Evolutionary conservation across 2,888 invertebrate genomes (phyloP).

Genomic region (Drosophila mettleri): DNA sequence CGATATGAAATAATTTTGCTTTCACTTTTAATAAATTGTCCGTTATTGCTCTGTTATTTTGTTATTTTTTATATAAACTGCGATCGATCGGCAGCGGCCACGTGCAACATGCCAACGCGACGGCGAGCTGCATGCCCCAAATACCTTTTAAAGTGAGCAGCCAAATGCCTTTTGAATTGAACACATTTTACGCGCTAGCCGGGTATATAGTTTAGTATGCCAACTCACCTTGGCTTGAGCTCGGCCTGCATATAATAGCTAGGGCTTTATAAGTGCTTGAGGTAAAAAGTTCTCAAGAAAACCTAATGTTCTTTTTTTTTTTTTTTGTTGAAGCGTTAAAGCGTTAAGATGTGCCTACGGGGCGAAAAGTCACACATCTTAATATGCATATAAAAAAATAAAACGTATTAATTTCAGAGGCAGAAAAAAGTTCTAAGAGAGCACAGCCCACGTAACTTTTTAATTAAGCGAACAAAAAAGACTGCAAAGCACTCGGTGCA

Average conservation of each 20-base stretch:
- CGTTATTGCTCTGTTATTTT: constrained; percentile 41
- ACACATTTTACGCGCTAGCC: constrained; percentile 15
- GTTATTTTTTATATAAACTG: constrained; percentile 39
- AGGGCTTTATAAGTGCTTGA: constrained; percentile 30
- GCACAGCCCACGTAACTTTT: constrained; percentile 29
- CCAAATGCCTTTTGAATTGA: constrained; percentile 30
- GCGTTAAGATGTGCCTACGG: constrained; percentile 18
- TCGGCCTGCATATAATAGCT: constrained; percentile 4
- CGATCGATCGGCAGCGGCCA: constrained; percentile 65
- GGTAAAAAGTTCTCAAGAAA: constrained; percentile 46
- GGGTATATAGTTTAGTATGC: constrained; percentile 58
- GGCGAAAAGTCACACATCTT: constrained; percentile 48
- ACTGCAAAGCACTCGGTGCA: neutral
- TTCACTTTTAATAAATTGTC: constrained; percentile 77
- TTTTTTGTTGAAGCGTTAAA: constrained; percentile 3
- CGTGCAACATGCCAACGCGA: constrained; percentile 74
- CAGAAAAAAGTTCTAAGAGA: constrained; percentile 16
- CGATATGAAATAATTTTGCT: constrained; percentile 77
- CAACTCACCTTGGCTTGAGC: constrained; percentile 42
- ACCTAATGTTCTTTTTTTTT: constrained; percentile 10
- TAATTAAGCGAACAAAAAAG: constrained; percentile 30
- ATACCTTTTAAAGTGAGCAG: constrained; percentile 49
- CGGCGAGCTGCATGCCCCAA: constrained; percentile 62
- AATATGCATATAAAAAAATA: neutral
- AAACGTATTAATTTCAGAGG: constrained; percentile 13